Base-by-base conservation (phyloP, 2,888 invertebrate species). In the Tromatobia lineatoria region DNA sequence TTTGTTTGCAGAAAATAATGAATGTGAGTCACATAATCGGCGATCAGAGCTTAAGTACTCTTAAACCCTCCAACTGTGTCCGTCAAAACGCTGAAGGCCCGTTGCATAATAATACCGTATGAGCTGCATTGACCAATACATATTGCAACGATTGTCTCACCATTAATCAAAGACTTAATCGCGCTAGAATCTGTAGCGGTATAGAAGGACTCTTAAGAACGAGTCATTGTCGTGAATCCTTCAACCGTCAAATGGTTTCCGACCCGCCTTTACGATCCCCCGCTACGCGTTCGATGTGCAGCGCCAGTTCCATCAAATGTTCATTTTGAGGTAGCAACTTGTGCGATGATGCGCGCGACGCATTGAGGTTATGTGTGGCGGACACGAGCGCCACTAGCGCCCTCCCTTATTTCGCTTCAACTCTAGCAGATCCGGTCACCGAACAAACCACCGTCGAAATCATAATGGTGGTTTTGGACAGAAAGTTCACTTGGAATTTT, bases 11-110 rank as follows among this genome's bases (percentile, higher is more conserved):
- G 20, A 61, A 25, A 47, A 45, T 13, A 47, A 45, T 74, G 73
- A 74, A 45, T 61, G 34, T 81, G 84, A 81, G 66, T 81, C 71
- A 45, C 50, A 45, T 10, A 77, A 70, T 80, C 81, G 71, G 78
- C 75, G 47, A 69, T 54, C 67, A 59, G 42, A 81, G 80, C 69
- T 80, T 84, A 78, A 29, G 81, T 84, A 85, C 77, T 81, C 77
- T 76, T 20, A 69, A 38, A 20, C 7, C 13, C 11, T 42, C 64
- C 13, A 8, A 38, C 11, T 42, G 20, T 34, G 64, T 20, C 42
- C 64, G 64, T 64, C 11, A 34, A 20, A 38, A 18, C n/a, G 7
- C 18, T 13, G 34, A 8, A 38, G 13, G 18, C n/a, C 38, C 10
- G 18, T 64, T 64, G 20, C 64, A 64, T 64, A 64, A 64, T 64